Evolutionary conservation across 1,140 invertebrate genomes (phyloP), one percentile per base, ranked within the genome.

Genomic region (Telenomus remus): DNA sequence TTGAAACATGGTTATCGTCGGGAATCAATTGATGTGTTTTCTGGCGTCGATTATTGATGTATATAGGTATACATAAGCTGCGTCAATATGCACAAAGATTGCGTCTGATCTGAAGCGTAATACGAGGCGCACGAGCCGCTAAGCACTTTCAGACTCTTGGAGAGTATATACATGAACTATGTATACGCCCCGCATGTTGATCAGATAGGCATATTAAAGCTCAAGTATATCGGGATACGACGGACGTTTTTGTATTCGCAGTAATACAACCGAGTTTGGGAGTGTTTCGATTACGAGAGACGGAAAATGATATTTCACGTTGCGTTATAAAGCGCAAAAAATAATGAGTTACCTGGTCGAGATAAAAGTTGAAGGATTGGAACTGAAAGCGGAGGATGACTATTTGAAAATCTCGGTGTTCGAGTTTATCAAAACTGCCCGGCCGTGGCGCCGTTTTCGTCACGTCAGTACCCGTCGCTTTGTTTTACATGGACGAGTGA

Each of bases 71-170:
- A 70, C 61, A 71, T 65, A 71, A 76, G 59, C 57, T 39, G 9
- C 27, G 56, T 37, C 63, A 65, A 63, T 74, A 69, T 37, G 64
- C 68, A 57, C 33, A 43, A 66, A 71, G 61, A 76, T 71, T 68
- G 66, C 63, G 56, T 50, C 51, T 47, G 66, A 71, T 76, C 61
- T 48, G 42, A 55, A 69, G 70, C 66, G 79, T 83, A 83, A 81
- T 79, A 70, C 77, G 78, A 80, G 78, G 60, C 65, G 65, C 73
- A 60, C 73, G 66, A 76, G 66, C 61, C 73, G 73, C 65, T 76
- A 76, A 76, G 65, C 73, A 47, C 54, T 51, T 76, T 51, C 13
- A 68, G 56, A 19, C 61, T 54, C 56, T 60, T 56, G 15, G 11
- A 59, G 39, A 56, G 51, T 68, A 56, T 63, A 57, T 56, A 57